Evolutionary conservation across 2,113 vertebrate species (phyloP), one percentile per base, ranked within the genome.

Genomic region (Limanda limanda): DNA sequence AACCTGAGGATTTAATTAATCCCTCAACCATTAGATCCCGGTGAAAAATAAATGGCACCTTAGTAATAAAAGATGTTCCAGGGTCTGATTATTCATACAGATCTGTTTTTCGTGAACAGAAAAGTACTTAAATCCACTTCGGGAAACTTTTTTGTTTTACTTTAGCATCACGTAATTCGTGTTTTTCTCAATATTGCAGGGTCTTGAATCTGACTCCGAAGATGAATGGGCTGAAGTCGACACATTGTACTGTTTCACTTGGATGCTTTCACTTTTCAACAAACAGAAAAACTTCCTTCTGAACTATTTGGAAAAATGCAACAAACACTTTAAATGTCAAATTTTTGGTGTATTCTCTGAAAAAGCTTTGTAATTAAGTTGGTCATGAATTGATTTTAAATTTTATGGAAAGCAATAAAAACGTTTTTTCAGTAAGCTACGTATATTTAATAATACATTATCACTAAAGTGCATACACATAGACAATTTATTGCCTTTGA

Each of bases 31-130:
- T 24, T 35, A 21, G 3, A 69, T 77, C 24, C 48, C 23, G n/a
- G 55, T 31, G 9, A 37, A 54, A 64, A 51, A 21, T 37, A 48
- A 64, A 37, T 13, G 37, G 4, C n/a, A 1, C 51, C 20, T 52
- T 6, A n/a, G 20, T 8, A n/a, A 52, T 52, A 52, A 52, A 52
- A n/a, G 2, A n/a, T 47, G 15, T 48, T 48, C 45, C 51, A n/a
- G 5, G 51, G 20, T 20, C 15, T 51, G 48, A 45, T 45, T 21
- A 68, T 18, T 31, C 5, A 31, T 31, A 21, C 52, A 10, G 52
- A 67, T 59, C 14, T 35, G 51, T 60, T 68, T 73, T 65, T 67
- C 42, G 11, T 45, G 42, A 12, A 45, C 42, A 45, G 42, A 45
- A 45, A 45, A 45, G 42, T 45, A 15, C 40, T 61, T 23, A 31